phyloP scores from a whole-genome alignment of 2,113 vertebrate genomes.

The Bos taurus region DNA sequence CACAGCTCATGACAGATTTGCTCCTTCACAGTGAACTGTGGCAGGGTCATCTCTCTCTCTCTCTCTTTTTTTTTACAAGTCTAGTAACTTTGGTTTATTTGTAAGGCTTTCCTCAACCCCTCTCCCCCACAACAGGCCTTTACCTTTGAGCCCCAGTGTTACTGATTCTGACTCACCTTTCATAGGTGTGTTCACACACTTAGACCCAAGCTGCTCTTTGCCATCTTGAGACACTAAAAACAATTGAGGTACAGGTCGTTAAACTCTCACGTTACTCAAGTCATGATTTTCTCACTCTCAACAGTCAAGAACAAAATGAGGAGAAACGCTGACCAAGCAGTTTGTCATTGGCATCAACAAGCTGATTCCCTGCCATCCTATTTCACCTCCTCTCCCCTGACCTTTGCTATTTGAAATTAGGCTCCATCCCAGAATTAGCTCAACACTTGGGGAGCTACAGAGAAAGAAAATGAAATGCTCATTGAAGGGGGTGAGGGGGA shows the following conservation, averaged over 20 bases:
- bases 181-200: slow-evolving; percentile 4
- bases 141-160: neutral
- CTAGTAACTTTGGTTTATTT: neutral
- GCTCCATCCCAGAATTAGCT: neutral
- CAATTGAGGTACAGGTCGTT: neutral
- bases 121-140: neutral
- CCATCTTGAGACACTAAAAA: slow-evolving; percentile 35
- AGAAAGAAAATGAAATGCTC: neutral
- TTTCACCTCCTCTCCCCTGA: neutral
- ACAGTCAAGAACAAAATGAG: neutral
- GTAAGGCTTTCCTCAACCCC: neutral
- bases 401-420: neutral
- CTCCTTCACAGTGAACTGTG: neutral
- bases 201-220: neutral
- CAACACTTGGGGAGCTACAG: neutral
- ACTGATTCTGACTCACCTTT: slow-evolving; percentile 49
- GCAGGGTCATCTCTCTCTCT: neutral
- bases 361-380: neutral
- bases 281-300: neutral
- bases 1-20: neutral
- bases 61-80: neutral
- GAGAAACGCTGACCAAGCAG: neutral
- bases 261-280: neutral
- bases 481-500: neutral
- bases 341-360: neutral